These are phyloP conservation scores for Coleophora deauratella DNA, from an alignment of 2,888 invertebrate species.

Conservation along the genomic window DNA sequence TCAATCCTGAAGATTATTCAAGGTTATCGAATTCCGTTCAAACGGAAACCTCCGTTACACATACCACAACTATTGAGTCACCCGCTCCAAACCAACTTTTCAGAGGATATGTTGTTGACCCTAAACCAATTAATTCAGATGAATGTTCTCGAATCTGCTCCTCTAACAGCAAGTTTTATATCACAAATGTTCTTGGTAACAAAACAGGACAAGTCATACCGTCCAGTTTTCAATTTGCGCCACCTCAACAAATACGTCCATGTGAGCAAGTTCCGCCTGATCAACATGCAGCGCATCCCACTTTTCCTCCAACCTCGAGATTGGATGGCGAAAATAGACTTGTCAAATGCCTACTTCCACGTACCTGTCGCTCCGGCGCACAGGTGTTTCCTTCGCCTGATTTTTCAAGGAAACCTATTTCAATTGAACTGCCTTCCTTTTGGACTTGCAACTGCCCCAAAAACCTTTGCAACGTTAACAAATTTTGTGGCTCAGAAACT, in stretches of 20 bases:
- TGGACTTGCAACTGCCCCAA: conserved; percentile 14
- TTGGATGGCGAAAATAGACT: conserved; percentile 17
- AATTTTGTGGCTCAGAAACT: conserved; percentile 15
- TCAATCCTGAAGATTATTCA: not conserved
- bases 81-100: not conserved
- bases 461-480: conserved; percentile 12
- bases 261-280: conserved; percentile 5
- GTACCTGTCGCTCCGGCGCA: conserved; percentile 8
- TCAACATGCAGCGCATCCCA: conserved; percentile 9
- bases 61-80: not conserved
- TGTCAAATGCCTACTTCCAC: conserved; percentile 17
- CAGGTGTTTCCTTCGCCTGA: conserved; percentile 13
- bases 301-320: conserved; percentile 7
- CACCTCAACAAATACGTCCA: conserved; percentile 10
- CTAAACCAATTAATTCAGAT: not conserved
- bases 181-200: too few species aligned
- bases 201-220: too few species aligned
- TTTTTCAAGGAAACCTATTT: conserved; percentile 7
- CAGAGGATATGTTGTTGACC: not conserved
- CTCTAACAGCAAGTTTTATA: not conserved
- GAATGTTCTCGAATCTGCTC: not conserved
- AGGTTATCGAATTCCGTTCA: not conserved
- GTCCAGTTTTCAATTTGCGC: conserved; percentile 10
- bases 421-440: conserved; percentile 17
- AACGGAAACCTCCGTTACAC: not conserved